A percentile compares a stretch with the other conserved stretches of the same genome.
Evolutionary conservation across 1,140 invertebrate genomes (phyloP).

Genomic region (Caligus rogercresseyi): DNA sequence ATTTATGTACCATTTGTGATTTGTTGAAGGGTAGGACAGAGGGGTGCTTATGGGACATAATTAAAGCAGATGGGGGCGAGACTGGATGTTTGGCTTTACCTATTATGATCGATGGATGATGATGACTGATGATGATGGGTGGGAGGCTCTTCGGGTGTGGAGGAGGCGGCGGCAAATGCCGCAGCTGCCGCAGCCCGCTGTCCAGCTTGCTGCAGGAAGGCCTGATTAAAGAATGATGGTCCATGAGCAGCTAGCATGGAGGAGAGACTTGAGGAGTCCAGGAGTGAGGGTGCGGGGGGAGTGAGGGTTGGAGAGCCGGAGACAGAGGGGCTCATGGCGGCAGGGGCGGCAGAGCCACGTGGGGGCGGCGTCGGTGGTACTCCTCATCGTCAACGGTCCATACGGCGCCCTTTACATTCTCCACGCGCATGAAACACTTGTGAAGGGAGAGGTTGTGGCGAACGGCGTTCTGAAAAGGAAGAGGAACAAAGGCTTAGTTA

Average conservation of each 20-base stretch:
- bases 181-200: neutral
- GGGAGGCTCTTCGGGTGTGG: neutral
- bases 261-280: slow-evolving; percentile 1
- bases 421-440: slow-evolving; percentile 99
- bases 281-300: neutral
- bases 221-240: neutral
- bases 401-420: slow-evolving; percentile 99
- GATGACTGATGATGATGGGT: neutral
- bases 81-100: neutral
- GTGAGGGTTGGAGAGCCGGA: slow-evolving; percentile 8
- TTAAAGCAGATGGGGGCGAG: too few relatives aligned
- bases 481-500: too few relatives aligned
- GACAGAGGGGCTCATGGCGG: neutral
- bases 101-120: neutral
- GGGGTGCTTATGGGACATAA: too few relatives aligned
- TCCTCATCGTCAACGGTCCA: slow-evolving; percentile 99
- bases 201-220: neutral
- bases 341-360: neutral
- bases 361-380: slow-evolving; percentile 92
- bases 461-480: slow-evolving; percentile 84
- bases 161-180: neutral
- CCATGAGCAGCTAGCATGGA: neutral
- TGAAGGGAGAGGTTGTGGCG: slow-evolving; percentile 99
- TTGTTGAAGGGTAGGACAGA: too few relatives aligned
- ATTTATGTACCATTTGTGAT: too few relatives aligned